phyloP scores from a whole-genome alignment of 1,140 invertebrate species.

The Trypoxylus dichotomus region DNA sequence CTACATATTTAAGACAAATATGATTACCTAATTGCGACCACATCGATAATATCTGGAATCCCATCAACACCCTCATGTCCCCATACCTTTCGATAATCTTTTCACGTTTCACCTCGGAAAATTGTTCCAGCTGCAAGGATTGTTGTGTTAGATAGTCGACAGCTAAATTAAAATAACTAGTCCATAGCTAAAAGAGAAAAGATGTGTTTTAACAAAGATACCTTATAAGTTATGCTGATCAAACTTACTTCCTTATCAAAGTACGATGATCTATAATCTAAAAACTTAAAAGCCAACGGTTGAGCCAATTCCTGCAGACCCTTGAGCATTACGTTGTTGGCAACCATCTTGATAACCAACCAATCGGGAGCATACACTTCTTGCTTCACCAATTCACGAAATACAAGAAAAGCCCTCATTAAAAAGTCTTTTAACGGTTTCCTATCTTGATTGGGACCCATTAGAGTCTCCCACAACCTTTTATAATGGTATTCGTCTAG shows the following conservation, averaged over 20 bases:
- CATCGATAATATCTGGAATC: slow-evolving; percentile 90
- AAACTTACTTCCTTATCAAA: slow-evolving; percentile 68
- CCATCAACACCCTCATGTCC: slow-evolving; percentile 91
- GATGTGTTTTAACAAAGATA: not conserved
- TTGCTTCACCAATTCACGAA: slow-evolving; percentile 79
- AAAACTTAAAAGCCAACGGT: slow-evolving; percentile 82
- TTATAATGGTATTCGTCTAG: slow-evolving; percentile 87
- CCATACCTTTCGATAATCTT: slow-evolving; percentile 81
- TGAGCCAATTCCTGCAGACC: slow-evolving; percentile 86
- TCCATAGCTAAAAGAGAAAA: slow-evolving; percentile 76
- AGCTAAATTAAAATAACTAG: slow-evolving; percentile 84
- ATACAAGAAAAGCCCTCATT: slow-evolving; percentile 84
- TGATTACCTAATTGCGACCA: slow-evolving; percentile 85
- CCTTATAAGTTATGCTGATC: slow-evolving; percentile 7
- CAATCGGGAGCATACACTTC: slow-evolving; percentile 90
- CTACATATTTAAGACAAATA: no score
- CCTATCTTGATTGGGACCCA: slow-evolving; percentile 59
- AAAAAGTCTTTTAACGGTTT: slow-evolving; percentile 88
- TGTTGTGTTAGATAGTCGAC: slow-evolving; percentile 88
- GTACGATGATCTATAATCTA: slow-evolving; percentile 61
- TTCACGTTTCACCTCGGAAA: slow-evolving; percentile 76
- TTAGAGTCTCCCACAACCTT: slow-evolving; percentile 82
- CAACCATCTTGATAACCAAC: slow-evolving; percentile 89
- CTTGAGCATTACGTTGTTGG: slow-evolving; percentile 85
- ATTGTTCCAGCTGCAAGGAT: slow-evolving; percentile 82